These are phyloP conservation scores for Hydrolagus affinis DNA, from an alignment of 2,113 vertebrate species.

Conservation along the genomic window DNA sequence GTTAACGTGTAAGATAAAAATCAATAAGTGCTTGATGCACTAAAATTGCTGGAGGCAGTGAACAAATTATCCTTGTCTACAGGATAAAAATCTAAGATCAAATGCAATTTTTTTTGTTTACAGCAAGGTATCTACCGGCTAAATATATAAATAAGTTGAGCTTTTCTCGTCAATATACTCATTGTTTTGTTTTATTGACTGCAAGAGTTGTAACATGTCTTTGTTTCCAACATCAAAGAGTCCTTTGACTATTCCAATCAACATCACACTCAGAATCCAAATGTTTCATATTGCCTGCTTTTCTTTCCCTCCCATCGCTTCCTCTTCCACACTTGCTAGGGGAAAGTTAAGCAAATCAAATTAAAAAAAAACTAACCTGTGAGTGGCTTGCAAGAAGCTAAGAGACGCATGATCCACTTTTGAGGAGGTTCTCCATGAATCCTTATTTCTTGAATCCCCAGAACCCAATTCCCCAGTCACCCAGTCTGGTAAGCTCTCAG, in stretches of 20 bases:
- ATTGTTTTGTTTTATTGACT: not conserved
- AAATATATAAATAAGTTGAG: not conserved
- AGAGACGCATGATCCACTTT: slow-evolving; percentile 41
- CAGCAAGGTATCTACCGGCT: not conserved
- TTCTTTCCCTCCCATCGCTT: no score
- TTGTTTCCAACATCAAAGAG: not conserved
- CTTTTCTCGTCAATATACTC: not conserved
- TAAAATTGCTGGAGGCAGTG: not conserved
- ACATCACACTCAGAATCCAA: not conserved
- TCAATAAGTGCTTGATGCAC: not conserved
- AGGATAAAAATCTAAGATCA: not conserved
- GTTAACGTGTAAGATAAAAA: not conserved
- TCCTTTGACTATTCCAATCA: not conserved
- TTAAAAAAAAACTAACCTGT: slow-evolving; percentile 43
- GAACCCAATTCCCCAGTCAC: slow-evolving; percentile 60
- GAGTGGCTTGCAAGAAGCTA: slow-evolving; percentile 37
- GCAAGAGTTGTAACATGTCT: not conserved
- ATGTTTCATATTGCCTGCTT: not conserved
- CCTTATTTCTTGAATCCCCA: slow-evolving; percentile 38
- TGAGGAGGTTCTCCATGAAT: slow-evolving; percentile 44
- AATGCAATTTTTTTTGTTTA: not conserved
- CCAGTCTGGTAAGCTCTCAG: slow-evolving; percentile 63
- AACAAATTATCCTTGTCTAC: not conserved
- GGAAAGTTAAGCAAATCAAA: not conserved
- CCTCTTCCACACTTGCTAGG: not conserved